Evolutionary conservation across 2,113 vertebrate genomes (phyloP).

Genomic region (Paedocypris sp.): DNA sequence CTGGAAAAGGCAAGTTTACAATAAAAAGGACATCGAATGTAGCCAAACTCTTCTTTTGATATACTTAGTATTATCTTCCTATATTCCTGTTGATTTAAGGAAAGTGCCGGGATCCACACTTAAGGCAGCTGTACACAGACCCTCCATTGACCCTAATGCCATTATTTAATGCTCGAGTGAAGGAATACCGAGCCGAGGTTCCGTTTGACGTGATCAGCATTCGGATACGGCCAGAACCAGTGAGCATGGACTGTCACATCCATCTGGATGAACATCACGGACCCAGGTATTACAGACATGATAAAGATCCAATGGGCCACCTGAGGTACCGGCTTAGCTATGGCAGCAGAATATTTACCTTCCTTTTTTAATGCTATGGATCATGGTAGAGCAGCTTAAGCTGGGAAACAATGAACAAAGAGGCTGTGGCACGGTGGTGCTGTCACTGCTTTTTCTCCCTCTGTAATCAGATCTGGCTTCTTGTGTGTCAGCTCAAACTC

Average conservation of each 20-base stretch:
- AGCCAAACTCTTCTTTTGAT: too few relatives aligned
- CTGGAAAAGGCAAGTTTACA: not conserved
- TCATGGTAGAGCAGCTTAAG: not conserved
- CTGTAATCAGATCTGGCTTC: constrained; percentile 11
- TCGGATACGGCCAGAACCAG: constrained; percentile 67
- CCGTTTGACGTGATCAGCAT: constrained; percentile 79
- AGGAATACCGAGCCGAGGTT: constrained; percentile 78
- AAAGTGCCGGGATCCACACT: constrained; percentile 64
- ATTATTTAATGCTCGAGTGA: constrained; percentile 72
- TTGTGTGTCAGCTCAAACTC: constrained; percentile 13
- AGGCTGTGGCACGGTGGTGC: not conserved
- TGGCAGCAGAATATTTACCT: too few relatives aligned
- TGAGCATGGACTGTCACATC: constrained; percentile 61
- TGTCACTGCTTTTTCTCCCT: not conserved
- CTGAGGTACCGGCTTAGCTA: too few relatives aligned
- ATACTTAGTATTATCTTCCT: not conserved
- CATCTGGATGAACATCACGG: constrained; percentile 73
- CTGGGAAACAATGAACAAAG: constrained; percentile 18
- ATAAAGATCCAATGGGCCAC: too few relatives aligned
- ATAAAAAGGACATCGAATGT: too few relatives aligned
- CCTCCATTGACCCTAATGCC: constrained; percentile 75
- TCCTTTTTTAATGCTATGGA: too few relatives aligned
- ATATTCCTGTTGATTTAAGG: constrained; percentile 41
- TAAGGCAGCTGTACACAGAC: constrained; percentile 76
- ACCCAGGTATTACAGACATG: constrained; percentile 64